phyloP scores from a whole-genome alignment of 1,140 invertebrate genomes.

The Zaprionus camerounensis region DNA sequence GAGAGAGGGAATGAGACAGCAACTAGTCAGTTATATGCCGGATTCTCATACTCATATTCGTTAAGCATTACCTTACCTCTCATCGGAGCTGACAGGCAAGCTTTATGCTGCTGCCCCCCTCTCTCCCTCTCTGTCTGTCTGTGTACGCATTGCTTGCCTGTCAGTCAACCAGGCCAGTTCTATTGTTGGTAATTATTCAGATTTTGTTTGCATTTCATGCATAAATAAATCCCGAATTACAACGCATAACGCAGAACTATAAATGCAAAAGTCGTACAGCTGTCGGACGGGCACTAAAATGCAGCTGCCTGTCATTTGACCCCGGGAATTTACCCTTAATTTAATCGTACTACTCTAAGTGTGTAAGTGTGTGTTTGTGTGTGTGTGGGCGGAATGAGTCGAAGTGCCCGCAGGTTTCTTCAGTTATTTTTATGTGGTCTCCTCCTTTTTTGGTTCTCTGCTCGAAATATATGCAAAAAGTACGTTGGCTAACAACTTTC shows the following conservation, averaged over 20 bases:
- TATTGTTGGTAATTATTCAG: constrained; percentile 74
- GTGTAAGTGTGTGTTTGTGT: constrained; percentile 8
- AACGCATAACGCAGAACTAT: constrained; percentile 56
- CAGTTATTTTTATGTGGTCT: constrained; percentile 1
- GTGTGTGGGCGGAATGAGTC: neutral
- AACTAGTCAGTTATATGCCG: constrained; percentile 7
- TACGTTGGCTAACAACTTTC: constrained; percentile 54
- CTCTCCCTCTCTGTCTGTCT: neutral
- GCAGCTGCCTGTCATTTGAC: constrained; percentile 72
- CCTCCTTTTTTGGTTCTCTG: constrained; percentile 9
- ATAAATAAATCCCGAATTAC: constrained; percentile 71
- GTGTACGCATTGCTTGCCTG: constrained; percentile 39
- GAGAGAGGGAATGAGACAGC: neutral
- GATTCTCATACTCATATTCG: constrained; percentile 7
- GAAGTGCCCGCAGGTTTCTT: constrained; percentile 38
- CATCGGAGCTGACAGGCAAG: constrained; percentile 19
- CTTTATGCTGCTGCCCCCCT: neutral
- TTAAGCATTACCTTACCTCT: constrained; percentile 6
- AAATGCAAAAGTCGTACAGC: constrained; percentile 64
- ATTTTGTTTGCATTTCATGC: constrained; percentile 73
- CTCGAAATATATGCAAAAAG: constrained; percentile 55
- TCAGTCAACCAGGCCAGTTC: constrained; percentile 41
- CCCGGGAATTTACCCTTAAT: constrained; percentile 34
- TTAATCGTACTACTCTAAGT: constrained; percentile 58
- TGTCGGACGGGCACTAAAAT: constrained; percentile 67